Evolutionary conservation across 2,113 vertebrate genomes (phyloP), one percentile per base, ranked within the genome.

Genomic region (Petaurus breviceps): DNA sequence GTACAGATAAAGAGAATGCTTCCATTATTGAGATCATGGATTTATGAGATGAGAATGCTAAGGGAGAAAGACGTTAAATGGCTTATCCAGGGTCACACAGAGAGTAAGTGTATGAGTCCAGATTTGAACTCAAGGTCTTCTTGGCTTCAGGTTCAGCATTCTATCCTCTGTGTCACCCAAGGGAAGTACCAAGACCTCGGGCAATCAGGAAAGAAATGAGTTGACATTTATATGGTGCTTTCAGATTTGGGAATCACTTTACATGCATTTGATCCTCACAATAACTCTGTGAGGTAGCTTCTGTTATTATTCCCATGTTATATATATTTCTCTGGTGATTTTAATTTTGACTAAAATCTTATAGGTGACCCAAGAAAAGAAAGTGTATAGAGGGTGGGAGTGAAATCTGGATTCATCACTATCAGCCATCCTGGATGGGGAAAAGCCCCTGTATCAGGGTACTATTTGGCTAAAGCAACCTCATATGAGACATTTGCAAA

Each of bases 401-500:
- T 91, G 92, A 93, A 95, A 97, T 95, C 52, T 14, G 1, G 95
- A 47, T 93, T 84, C 14, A 43, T 22, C 2, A 49, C 96, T 84
- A 19, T 1, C 47, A 97, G 47, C 89, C 89, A 95, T 97, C 92
- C 90, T 90, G 51, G 95, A 89, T 92, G 96, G 94, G 96, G 95
- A 96, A 95, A 61, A 97, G 94, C 37, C 89, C 49, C 46, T 0
- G 0, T 95, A 97, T 55, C 51, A 96, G 93, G 94, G 50, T 51
- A 57, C 53, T 93, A 94, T 90, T 52, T 93, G 93, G 52, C 92
- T 96, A 90, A 96, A 95, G 97, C 96, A 98, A 97, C 97, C 93
- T 97, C n/a, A n/a, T 95, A 61, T 0, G 93, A 98, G 97, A 97
- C 31, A 6, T 97, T 98, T 98, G 94, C 98, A 97, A 95, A 98